Base-by-base conservation (phyloP, 2,113 vertebrate species). In the Oryzias woworae region DNA sequence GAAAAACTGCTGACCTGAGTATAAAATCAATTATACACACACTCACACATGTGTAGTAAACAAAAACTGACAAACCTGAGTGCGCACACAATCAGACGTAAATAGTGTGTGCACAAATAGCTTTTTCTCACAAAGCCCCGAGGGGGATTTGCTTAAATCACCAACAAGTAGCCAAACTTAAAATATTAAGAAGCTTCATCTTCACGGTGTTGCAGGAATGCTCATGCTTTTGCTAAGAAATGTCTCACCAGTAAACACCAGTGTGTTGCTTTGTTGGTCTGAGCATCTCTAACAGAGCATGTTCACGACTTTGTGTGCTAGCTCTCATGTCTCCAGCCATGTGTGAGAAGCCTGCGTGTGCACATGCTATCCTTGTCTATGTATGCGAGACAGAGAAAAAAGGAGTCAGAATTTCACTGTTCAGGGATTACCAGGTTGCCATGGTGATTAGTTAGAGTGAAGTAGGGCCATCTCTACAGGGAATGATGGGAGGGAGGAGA, bases 351-450 rank as follows among this genome's bases (percentile, higher is more conserved):
- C 31, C 31, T 13, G 28, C 69, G 66, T 72, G 58, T 62, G 46
- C 31, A 23, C 48, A 49, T 63, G 53, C 46, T 56, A 28, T 42
- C 16, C 48, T 53, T 54, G 49, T 65, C 43, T 66, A 53, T 57
- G 49, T 45, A 53, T 59, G 47, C 51, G 58, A 22, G 43, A 15
- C 23, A 53, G 53, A 59, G 62, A 44, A 58, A 58, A 8, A 66
- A 48, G n/a, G 47, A 77, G 58, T 71, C 65, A 51, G 66, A 70
- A 67, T 88, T 79, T 85, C 82, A 75, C 78, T 88, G 84, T 88
- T 86, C 85, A 84, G 84, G 84, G 86, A 91, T 91, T 90, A 88
- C 84, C 80, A 75, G 81, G 87, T 90, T 92, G 88, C 90, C 88
- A 91, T 91, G 88, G 89, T 85, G 85, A 91, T 90, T 89, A 87